Percentiles rank a stretch among this genome's conserved stretches.
Conservation (phyloP, 2,888 invertebrate genomes). For the Tridacna crocea region DNA sequence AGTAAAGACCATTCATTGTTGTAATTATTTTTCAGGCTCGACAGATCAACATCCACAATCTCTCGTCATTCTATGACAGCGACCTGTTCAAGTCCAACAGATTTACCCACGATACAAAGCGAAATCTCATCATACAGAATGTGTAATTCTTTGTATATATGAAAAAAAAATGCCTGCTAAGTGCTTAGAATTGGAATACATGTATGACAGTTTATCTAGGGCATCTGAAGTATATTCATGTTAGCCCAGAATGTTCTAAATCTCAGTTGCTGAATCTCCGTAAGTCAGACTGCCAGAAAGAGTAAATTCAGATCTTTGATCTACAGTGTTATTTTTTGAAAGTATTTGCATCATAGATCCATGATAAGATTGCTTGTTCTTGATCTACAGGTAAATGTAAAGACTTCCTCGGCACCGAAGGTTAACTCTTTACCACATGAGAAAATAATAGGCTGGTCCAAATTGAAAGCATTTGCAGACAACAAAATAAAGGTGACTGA, state of each 20-base stretch:
- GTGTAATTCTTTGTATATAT: slow-evolving; percentile 55
- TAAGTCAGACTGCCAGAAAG: background rate
- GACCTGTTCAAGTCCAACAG: slow-evolving; percentile 94
- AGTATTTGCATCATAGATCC: no score
- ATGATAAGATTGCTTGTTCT: no score
- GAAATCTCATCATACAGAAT: slow-evolving; percentile 92
- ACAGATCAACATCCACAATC: slow-evolving; percentile 94
- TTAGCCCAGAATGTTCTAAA: background rate
- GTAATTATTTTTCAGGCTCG: slow-evolving; percentile 89
- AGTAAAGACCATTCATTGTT: no score
- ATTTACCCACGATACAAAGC: slow-evolving; percentile 92
- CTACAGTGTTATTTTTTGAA: no score
- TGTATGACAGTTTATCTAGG: background rate
- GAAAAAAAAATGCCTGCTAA: background rate
- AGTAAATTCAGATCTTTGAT: background rate
- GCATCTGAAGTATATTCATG: background rate
- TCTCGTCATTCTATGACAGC: slow-evolving; percentile 96
- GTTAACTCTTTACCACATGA: no score
- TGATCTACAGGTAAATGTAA: no score
- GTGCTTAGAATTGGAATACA: background rate
- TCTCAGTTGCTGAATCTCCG: background rate
- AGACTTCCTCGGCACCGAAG: no score
- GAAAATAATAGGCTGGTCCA: no score
- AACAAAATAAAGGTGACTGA: no score
- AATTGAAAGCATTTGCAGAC: no score